Base-by-base conservation (phyloP, 2,113 vertebrate genomes). In the Telmatochromis brichardi region DNA sequence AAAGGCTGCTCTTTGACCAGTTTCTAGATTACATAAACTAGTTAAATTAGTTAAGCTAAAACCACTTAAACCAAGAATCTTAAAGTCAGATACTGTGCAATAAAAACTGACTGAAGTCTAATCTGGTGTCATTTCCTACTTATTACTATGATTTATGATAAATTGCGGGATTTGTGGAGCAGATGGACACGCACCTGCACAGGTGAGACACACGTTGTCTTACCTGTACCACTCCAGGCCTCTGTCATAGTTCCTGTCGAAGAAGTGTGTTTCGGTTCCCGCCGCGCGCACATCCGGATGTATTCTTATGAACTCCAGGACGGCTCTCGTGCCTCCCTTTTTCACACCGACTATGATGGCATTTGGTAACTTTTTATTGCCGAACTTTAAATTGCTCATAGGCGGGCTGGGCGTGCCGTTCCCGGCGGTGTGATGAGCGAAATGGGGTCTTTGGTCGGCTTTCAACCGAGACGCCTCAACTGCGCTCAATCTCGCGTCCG, bases 221-320 rank as follows among this genome's bases (percentile, higher is more conserved):
- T 96, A 99, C 98, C 97, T 98, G 97, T 99, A 98, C 98, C 98
- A 98, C 93, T 98, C 97, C 89, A 98, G 95, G n/a, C 98, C 98
- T 85, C 96, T 93, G 54, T 97, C 97, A 92, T 98, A 98, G 96
- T 99, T 97, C 90, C 98, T 93, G 93, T 99, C 98, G 93, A 99
- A 99, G 96, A 99, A 99, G 94, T 99, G 98, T 19, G 98, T 98
- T 92, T 99, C 98, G 1, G 97, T 98, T 83, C 98, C 98, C 80
- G 98, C 94, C 1, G 98, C 98, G 78, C 98, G 95, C 94, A 99
- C 98, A 87, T 98, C 97, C 10, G 98, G 98, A 84, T 99, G 98
- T 90, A 97, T 97, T 14, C 98, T 95, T 55, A 99, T 98, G 90
- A 98, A 98, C 96, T 99, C 98, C 94, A 98, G 96, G 58, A 98